phyloP scores from a whole-genome alignment of 2,113 vertebrate species.

The Chionis minor region DNA sequence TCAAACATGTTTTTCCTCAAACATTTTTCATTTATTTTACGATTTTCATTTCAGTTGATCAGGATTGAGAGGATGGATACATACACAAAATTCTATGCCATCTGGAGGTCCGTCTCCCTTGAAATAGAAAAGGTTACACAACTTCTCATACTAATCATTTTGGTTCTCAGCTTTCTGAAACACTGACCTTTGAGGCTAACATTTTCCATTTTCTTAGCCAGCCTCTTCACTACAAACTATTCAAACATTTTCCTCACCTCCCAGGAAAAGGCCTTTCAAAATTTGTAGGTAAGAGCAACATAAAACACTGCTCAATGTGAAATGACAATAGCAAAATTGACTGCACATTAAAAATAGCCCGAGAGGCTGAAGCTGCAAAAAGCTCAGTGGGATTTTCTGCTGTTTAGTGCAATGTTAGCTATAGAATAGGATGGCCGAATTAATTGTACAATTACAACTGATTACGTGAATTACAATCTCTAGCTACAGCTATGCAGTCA shows the following conservation, averaged over 20 bases:
- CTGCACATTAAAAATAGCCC: not conserved
- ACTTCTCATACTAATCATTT: not conserved
- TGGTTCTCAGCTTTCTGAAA: constrained; percentile 6
- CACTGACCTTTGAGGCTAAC: not conserved
- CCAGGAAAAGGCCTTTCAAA: not conserved
- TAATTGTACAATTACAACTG: not conserved
- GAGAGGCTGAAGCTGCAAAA: not conserved
- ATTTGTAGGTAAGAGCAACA: not conserved
- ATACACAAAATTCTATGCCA: not conserved
- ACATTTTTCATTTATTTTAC: not conserved
- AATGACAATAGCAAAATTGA: not conserved
- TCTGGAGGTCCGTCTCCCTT: not conserved
- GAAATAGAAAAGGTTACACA: constrained; percentile 11
- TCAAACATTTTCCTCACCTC: not conserved
- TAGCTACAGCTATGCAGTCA: not conserved
- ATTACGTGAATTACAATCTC: not conserved
- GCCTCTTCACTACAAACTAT: not conserved
- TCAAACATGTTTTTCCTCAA: not conserved
- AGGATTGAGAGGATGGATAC: not conserved
- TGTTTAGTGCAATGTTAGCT: not conserved
- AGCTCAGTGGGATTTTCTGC: not conserved
- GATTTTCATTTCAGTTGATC: not conserved
- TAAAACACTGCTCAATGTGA: not conserved
- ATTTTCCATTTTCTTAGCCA: constrained; percentile 7
- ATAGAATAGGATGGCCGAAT: not conserved